Evolutionary conservation across 2,113 vertebrate genomes (phyloP).

Genomic region (Limanda limanda): DNA sequence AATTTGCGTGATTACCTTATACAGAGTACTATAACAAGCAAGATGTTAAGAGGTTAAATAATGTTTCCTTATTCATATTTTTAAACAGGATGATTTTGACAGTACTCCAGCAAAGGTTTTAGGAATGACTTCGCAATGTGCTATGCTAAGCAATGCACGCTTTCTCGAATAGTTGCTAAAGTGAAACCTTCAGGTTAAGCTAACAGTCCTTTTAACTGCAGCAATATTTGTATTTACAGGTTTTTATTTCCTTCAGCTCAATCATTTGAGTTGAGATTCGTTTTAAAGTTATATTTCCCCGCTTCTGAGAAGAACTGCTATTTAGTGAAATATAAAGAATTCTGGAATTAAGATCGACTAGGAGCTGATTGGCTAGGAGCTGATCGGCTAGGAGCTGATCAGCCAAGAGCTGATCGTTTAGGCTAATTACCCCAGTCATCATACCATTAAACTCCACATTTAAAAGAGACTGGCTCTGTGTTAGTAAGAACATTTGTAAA

Average conservation of each 20-base stretch:
- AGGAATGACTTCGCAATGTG: too few relatives aligned
- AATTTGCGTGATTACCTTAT: not conserved
- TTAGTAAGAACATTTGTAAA: not conserved
- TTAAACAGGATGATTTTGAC: too few relatives aligned
- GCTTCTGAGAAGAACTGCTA: not conserved
- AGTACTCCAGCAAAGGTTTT: too few relatives aligned
- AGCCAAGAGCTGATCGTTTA: not conserved
- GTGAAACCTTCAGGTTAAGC: too few relatives aligned
- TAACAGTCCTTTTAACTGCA: not conserved
- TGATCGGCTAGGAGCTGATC: not conserved
- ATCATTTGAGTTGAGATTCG: not conserved
- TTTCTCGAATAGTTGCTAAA: too few relatives aligned
- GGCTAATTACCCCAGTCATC: conserved; percentile 1
- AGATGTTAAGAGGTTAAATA: too few relatives aligned
- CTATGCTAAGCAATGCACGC: too few relatives aligned
- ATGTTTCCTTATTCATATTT: too few relatives aligned
- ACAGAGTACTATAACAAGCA: not conserved
- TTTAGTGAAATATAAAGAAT: not conserved
- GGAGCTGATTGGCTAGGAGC: too few relatives aligned
- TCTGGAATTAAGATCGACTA: not conserved
- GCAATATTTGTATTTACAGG: not conserved
- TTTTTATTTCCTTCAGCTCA: not conserved
- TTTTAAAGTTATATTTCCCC: not conserved
- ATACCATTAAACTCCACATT: conserved; percentile 15
- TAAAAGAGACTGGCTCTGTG: not conserved